These are phyloP conservation scores for Pseudotriccus pelzelni DNA, from an alignment of 2,797 vertebrate species.

Conservation along the genomic window DNA sequence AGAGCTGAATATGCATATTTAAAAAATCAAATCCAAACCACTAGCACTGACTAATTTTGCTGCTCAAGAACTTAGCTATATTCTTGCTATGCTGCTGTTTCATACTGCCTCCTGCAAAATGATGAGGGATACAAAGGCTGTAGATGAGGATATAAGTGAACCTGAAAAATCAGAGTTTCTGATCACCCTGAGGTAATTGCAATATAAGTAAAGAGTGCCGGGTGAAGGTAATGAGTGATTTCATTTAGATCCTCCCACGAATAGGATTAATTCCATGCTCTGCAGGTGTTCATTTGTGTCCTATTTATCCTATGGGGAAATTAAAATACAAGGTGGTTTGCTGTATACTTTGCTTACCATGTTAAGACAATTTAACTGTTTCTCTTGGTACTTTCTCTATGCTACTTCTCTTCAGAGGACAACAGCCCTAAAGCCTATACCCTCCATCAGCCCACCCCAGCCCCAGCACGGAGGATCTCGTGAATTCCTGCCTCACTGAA, in stretches of 20 bases:
- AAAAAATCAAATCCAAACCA: not conserved
- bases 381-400: not conserved
- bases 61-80: not conserved
- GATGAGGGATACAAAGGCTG: not conserved
- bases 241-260: constrained; percentile 24
- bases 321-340: not conserved
- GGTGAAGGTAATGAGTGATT: not conserved
- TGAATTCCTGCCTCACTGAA: not conserved
- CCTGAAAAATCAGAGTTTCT: not conserved
- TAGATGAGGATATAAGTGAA: not conserved
- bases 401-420: not conserved
- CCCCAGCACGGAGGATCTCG: not conserved
- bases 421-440: not conserved
- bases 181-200: constrained; percentile 1
- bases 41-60: not conserved
- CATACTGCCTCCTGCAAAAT: not conserved
- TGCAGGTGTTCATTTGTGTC: not conserved
- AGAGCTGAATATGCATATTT: not conserved
- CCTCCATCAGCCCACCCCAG: not conserved
- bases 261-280: not conserved
- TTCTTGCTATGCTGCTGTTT: not conserved
- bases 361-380: not conserved
- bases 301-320: not conserved
- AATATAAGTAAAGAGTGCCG: not conserved
- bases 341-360: not conserved